Base-by-base conservation (phyloP, 1,140 invertebrate genomes). In the Leptinotarsa texana region DNA sequence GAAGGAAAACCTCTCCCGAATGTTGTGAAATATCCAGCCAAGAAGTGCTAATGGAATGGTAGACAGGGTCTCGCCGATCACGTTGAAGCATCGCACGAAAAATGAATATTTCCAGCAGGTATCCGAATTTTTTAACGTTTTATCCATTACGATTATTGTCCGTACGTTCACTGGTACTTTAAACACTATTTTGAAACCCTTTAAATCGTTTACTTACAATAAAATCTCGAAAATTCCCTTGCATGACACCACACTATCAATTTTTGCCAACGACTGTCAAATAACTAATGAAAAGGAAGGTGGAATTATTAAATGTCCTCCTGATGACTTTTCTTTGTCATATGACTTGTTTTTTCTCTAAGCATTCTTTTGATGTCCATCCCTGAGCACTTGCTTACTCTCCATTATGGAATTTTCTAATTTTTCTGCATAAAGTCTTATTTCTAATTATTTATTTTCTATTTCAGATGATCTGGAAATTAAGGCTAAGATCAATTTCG, bases 111-210 rank as follows among this genome's bases (percentile, higher is more conserved):
- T 85, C 86, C 89, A 83, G 89, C 92, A 90, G 90, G 92, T 92
- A 90, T 88, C 84, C 88, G 15, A 87, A 84, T 88, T 91, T 88
- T 87, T 91, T 83, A 88, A 92, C 90, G 90, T 91, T 91, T 88
- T 76, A 76, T 77, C 78, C 67, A 74, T 75, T 77, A 75, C 51
- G 15, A 15, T 15, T 57, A 0, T 18, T 57, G 15, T 8, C 51
- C 24, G 4, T 68, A 33, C 11, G 33, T 42, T 68, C 13, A n/a
- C 15, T 15, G 13, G 13, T 68, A 42, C 42, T 49, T 70, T 27
- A 17, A 70, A 57, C 21, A 70, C 15, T 22, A 57, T 70, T 70
- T 70, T 51, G 17, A 61, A 15, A 47, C 21, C 33, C 33, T 18
- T 22, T n/a, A 3, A 63, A 73, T 13, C 66, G 13, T 18, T 33